Conservation (phyloP, 2,888 invertebrate genomes). For the Drosophila quinaria region DNA sequence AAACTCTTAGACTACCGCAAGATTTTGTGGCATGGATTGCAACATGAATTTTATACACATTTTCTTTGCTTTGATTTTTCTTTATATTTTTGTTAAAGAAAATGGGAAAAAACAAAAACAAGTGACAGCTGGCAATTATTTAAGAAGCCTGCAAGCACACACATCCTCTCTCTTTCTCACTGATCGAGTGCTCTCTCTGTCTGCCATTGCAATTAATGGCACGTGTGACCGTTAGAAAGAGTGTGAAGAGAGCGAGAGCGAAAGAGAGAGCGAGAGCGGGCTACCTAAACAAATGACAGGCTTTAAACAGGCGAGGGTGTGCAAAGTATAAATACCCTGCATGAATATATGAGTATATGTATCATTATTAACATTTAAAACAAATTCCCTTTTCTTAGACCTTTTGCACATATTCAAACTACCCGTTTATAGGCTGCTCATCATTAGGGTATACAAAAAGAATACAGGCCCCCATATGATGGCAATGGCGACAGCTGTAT, state of each 20-base stretch:
- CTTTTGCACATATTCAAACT: not conserved
- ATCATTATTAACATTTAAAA: too few relatives aligned
- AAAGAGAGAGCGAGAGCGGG: conserved; percentile 15
- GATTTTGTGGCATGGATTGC: conserved; percentile 55
- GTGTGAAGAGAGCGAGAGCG: conserved; percentile 20
- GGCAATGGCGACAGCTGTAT: conserved; percentile 67
- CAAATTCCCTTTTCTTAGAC: not conserved
- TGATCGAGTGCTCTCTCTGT: not conserved
- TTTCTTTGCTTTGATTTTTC: conserved; percentile 25
- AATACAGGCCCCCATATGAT: conserved; percentile 36
- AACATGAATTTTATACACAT: conserved; percentile 52
- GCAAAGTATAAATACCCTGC: not conserved
- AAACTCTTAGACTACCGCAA: conserved; percentile 1
- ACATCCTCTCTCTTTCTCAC: not conserved
- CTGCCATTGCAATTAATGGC: conserved; percentile 63
- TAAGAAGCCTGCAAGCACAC: conserved; percentile 39
- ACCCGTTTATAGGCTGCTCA: not conserved
- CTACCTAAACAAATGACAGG: conserved; percentile 18
- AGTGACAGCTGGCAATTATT: conserved; percentile 52
- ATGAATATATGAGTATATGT: too few relatives aligned
- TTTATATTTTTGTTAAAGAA: conserved; percentile 33
- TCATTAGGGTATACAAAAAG: not conserved
- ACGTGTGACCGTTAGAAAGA: conserved; percentile 65
- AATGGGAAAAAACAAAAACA: conserved; percentile 12
- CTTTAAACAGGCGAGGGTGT: not conserved